A percentile compares a stretch with the other conserved stretches of the same genome.
phyloP scores from a whole-genome alignment of 2,888 invertebrate species.

The Chrysolina oricalcia region DNA sequence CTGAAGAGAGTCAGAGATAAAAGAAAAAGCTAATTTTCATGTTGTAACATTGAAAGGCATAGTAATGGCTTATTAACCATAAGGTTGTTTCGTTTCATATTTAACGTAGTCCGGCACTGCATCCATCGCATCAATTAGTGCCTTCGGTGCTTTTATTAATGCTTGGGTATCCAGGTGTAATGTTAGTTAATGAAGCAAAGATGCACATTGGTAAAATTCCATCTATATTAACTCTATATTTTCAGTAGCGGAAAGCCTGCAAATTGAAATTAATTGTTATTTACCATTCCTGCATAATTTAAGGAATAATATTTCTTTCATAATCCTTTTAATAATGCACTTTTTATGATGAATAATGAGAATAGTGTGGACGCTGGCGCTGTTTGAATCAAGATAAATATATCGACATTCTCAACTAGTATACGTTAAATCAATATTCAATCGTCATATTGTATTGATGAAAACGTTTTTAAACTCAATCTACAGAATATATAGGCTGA shows the following conservation, averaged over 20 bases:
- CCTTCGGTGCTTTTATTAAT: neutral
- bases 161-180: conserved; percentile 17
- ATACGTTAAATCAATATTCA: no score
- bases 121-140: conserved; percentile 8
- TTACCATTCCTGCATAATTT: neutral
- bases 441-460: no score
- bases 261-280: conserved; percentile 17
- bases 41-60: no score
- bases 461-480: no score
- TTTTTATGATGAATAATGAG: neutral
- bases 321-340: neutral
- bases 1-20: no score
- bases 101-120: neutral
- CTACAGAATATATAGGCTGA: no score
- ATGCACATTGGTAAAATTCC: conserved; percentile 16
- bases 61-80: no score
- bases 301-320: conserved; percentile 4
- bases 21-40: no score
- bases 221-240: conserved; percentile 1
- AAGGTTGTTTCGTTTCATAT: no score
- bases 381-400: neutral
- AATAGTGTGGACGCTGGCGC: neutral
- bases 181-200: conserved; percentile 23
- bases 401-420: no score
- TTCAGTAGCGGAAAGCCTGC: neutral